phyloP scores from a whole-genome alignment of 2,113 vertebrate genomes.

The Chaetura pelagica region DNA sequence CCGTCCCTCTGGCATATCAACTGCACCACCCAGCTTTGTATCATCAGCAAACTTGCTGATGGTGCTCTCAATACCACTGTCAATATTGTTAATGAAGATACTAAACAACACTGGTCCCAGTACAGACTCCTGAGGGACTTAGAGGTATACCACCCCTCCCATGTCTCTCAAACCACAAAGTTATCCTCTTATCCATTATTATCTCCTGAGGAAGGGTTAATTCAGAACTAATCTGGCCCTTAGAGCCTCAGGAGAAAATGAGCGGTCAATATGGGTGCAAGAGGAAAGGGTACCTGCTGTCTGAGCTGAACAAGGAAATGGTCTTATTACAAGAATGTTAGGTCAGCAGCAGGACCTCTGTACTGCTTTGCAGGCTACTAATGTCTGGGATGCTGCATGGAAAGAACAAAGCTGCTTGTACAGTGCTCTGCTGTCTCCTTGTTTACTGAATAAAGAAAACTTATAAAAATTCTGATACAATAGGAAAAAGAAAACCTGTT shows the following conservation, averaged over 20 bases:
- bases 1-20: too few species aligned
- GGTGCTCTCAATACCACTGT: too few species aligned
- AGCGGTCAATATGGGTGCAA: background rate
- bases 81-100: too few species aligned
- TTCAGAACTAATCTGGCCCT: background rate
- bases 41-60: too few species aligned
- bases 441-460: background rate
- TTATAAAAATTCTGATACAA: background rate
- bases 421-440: accelerated
- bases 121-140: background rate
- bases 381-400: accelerated
- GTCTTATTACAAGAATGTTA: background rate
- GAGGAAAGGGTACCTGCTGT: accelerated
- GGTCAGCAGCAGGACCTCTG: background rate
- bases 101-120: too few species aligned
- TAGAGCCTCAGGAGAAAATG: background rate
- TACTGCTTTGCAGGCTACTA: background rate
- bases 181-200: background rate
- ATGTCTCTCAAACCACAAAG: background rate
- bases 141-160: background rate
- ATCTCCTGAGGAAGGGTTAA: background rate
- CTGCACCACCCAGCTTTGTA: too few species aligned
- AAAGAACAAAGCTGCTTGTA: background rate
- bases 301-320: background rate
- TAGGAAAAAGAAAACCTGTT: background rate